Evolutionary conservation across 1,140 invertebrate species (phyloP), one percentile per base, ranked within the genome.

Genomic region (Rhyacophila brunnea): DNA sequence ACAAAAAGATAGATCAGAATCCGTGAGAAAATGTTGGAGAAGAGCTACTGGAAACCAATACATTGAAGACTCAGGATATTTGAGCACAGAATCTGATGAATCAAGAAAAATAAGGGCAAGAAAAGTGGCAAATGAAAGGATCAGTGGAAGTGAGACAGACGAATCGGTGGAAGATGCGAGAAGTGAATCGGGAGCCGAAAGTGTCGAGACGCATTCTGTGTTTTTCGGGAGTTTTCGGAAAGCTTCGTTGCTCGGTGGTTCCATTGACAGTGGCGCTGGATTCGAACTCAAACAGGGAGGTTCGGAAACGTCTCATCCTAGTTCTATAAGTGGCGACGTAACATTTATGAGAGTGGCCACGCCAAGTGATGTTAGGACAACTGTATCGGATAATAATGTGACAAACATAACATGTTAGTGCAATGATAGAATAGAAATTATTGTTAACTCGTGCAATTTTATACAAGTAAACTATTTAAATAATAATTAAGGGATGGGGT

Each of bases 111-210:
- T 74, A 36, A 68, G 67, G 60, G 73, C 68, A 56, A 74, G 71
- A 66, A 55, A 73, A 62, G 67, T 74, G 11, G 66, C 74, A 55
- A 70, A 71, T 19, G 74, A 71, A 66, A 72, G 70, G 59, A 70
- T 74, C 17, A 83, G 79, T 68, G 80, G 80, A 49, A 84, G 79
- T 60, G 84, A 85, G 62, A 87, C 83, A 47, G 63, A 65, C 23
- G 77, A 78, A 63, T 78, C 76, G 13, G 53, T 75, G 6, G 77
- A 85, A 23, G 87, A 90, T 60, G 88, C 87, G 4, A 83, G 85
- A 42, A 91, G 89, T 68, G 90, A 92, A 73, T 92, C 89, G 17
- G 90, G 89, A 0, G 89, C 87, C 5, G 90, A 92, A 68, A 92
- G 89, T 70, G 81, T 91, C 11, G 90, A 89, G 54, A 92, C 90